Evolutionary conservation across 2,113 vertebrate genomes (phyloP).

Genomic region (Eurypyga helias): DNA sequence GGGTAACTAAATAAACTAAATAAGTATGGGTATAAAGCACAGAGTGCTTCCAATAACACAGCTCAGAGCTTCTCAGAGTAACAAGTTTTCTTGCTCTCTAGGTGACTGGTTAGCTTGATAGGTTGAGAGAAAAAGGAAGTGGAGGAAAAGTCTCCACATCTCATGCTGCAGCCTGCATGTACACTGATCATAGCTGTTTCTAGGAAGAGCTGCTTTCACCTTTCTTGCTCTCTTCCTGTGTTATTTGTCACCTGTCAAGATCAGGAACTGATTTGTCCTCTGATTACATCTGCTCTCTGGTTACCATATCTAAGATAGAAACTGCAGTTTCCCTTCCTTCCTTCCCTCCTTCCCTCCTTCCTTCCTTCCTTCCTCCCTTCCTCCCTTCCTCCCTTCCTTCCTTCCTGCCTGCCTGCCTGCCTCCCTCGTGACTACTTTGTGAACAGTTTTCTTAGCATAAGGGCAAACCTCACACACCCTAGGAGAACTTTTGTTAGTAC

Average conservation of each 20-base stretch:
- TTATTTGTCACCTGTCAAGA: not conserved
- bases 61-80: not conserved
- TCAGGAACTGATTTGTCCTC: not conserved
- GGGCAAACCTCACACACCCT: not conserved
- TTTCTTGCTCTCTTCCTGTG: not conserved
- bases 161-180: not conserved
- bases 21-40: not conserved
- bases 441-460: not conserved
- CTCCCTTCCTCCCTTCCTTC: not conserved
- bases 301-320: not conserved
- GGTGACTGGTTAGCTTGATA: not conserved
- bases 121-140: not conserved
- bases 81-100: not conserved
- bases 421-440: not conserved
- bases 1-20: not conserved
- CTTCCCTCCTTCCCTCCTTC: not conserved
- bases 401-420: not conserved
- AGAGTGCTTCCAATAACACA: not conserved
- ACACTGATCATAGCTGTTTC: not conserved
- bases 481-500: not conserved
- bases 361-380: not conserved
- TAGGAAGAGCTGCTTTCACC: not conserved
- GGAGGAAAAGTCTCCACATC: not conserved
- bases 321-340: not conserved
- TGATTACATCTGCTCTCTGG: not conserved